Evolutionary conservation across 1,140 invertebrate species (phyloP).

Genomic region (Apis cerana): DNA sequence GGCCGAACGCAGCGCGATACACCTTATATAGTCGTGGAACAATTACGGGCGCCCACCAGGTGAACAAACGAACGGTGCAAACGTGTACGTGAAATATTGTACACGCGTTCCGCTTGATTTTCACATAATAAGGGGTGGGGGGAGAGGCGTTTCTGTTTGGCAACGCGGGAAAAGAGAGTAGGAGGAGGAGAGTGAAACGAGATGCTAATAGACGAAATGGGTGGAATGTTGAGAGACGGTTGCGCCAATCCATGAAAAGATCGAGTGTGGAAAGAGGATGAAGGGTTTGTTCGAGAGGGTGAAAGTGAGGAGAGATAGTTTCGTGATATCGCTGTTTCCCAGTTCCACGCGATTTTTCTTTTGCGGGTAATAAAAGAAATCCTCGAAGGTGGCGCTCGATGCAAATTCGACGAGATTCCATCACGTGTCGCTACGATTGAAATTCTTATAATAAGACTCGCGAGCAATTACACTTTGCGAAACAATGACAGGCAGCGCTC

Average conservation of each 20-base stretch:
- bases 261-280: too few relatives aligned
- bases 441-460: conserved; percentile 29
- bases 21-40: conserved; percentile 74
- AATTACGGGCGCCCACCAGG: conserved; percentile 57
- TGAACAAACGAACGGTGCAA: conserved; percentile 28
- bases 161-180: conserved; percentile 18
- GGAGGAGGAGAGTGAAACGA: not conserved
- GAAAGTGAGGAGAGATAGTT: too few relatives aligned
- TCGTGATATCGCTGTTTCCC: too few relatives aligned
- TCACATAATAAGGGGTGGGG: conserved; percentile 51
- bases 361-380: not conserved
- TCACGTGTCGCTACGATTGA: conserved; percentile 30
- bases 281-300: too few relatives aligned
- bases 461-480: conserved; percentile 16
- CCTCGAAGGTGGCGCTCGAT: not conserved
- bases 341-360: not conserved
- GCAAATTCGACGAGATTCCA: conserved; percentile 25
- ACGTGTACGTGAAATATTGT: conserved; percentile 37
- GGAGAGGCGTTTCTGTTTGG: conserved; percentile 43
- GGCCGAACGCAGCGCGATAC: conserved; percentile 46
- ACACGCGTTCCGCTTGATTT: conserved; percentile 51
- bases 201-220: conserved; percentile 17
- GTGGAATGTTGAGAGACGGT: conserved; percentile 26
- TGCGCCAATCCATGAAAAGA: conserved; percentile 36
- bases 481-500: conserved; percentile 30